Evolutionary conservation across 1,140 invertebrate genomes (phyloP), one percentile per base, ranked within the genome.

Genomic region (Nylanderia fulva): DNA sequence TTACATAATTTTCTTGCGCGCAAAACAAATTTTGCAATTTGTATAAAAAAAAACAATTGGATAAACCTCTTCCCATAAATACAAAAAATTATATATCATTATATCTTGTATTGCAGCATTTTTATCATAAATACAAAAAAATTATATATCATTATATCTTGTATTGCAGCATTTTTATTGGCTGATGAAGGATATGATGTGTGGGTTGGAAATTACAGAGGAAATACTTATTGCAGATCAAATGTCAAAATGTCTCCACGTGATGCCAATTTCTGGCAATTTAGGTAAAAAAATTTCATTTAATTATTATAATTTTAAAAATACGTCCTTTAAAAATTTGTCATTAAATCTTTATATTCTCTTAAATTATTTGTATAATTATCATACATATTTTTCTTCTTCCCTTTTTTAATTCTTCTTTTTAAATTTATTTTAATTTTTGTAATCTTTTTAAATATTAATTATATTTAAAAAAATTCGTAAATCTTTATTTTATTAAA

Each of bases 121-220:
- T 83, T 92, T 96, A 24, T 92, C n/a, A n/a, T n/a, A n/a, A n/a
- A 58, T 15, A 45, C 11, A 29, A 1, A n/a, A 72, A 4, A 18
- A 54, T 18, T 61, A 61, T 42, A 9, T 45, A 39, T 18, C 5
- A 3, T 63, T 76, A 52, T 76, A 52, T 76, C 9, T 84, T 72
- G 0, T 48, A 0, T 83, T 84, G 9, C 27, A 86, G 93, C 91
- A 1, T 95, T 94, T 83, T 92, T 96, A 24, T 92, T 97, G 56
- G 96, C 96, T 13, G 97, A 97, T 90, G 95, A 95, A 1, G 97
- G 97, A 2, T 97, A 96, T 84, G 97, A 98, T 93, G 96, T 98
- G 21, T 96, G 96, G 96, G 86, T 96, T 84, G 95, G 95, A 4
- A 97, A 97, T 91, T 92, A 94, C 5, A 91, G 96, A 4, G 96